Evolutionary conservation across 2,888 invertebrate genomes (phyloP), one percentile per base, ranked within the genome.

Genomic region (Scaptomyza polygonia): DNA sequence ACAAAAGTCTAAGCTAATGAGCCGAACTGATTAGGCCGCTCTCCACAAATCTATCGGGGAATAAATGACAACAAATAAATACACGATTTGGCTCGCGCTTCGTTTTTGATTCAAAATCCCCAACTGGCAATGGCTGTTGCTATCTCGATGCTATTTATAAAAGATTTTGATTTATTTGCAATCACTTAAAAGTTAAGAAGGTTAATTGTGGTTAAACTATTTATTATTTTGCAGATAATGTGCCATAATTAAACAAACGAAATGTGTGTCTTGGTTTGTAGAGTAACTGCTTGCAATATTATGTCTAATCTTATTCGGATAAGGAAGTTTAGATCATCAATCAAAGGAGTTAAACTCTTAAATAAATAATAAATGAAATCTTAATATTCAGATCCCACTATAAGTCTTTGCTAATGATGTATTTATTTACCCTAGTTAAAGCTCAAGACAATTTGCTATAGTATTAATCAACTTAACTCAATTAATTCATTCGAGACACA

Each of bases 71-170:
- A 64, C 64, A 72, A 69, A 67, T 72, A 83, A 83, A 66, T 75
- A 77, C 83, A 77, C 77, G 74, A 70, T 83, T 85, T 83, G 72
- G 72, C 72, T 86, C 80, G 74, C 80, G 80, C 83, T 79, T 75
- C 48, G 70, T 40, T 72, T 61, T 62, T 74, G 70, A 81, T 79
- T 81, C 72, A 72, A 61, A 64, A 68, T 72, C 66, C 55, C 55
- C 70, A 27, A 61, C 53, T 68, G 75, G 40, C 72, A 63, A 63
- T 75, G 14, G 8, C 32, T 45, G 21, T 30, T 47, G 18, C 12
- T 51, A 29, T 36, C 29, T 18, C 18, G 32, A 18, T 67, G 67
- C 68, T 76, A 65, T 58, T 72, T 68, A 54, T 64, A 68, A 65
- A 53, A 49, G 57, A 64, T 66, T 56, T 67, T 84, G 84, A 83